Evolutionary conservation across 2,797 vertebrate genomes (phyloP).

Genomic region (Mycteria americana): DNA sequence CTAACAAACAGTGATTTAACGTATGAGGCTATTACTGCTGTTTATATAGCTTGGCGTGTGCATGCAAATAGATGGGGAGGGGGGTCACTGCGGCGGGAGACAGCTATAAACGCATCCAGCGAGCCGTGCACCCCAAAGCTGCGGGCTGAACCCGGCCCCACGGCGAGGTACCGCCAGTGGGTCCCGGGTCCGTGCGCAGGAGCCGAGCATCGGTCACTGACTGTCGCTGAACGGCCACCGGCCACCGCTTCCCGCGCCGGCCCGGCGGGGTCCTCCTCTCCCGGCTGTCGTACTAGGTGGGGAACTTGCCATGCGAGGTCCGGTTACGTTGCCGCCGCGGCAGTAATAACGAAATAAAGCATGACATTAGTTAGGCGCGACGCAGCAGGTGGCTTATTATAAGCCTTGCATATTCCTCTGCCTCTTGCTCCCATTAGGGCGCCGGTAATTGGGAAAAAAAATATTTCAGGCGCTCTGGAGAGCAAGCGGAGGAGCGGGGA

Average conservation of each 20-base stretch:
- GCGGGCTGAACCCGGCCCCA: neutral
- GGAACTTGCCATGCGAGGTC: neutral
- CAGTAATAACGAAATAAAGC: neutral
- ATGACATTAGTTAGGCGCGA: neutral
- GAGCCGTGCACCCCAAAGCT: neutral
- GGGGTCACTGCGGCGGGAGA: neutral
- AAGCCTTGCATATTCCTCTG: neutral
- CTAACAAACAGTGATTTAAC: conserved; percentile 10
- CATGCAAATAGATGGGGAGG: neutral
- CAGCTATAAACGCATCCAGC: neutral
- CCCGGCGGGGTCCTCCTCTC: neutral
- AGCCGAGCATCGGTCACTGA: neutral
- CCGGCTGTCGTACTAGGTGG: neutral
- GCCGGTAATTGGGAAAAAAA: neutral
- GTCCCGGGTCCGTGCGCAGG: neutral
- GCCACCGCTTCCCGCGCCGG: neutral
- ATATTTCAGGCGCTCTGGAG: neutral
- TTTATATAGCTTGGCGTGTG: neutral
- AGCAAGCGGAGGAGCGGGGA: neutral
- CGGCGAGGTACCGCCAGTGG: fast-evolving
- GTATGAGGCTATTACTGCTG: neutral
- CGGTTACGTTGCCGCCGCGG: neutral
- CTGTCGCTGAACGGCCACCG: neutral
- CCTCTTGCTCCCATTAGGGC: neutral
- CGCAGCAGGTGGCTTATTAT: conserved; percentile 38